phyloP scores from a whole-genome alignment of 2,888 invertebrate genomes.

The Philhelius pedissequus region DNA sequence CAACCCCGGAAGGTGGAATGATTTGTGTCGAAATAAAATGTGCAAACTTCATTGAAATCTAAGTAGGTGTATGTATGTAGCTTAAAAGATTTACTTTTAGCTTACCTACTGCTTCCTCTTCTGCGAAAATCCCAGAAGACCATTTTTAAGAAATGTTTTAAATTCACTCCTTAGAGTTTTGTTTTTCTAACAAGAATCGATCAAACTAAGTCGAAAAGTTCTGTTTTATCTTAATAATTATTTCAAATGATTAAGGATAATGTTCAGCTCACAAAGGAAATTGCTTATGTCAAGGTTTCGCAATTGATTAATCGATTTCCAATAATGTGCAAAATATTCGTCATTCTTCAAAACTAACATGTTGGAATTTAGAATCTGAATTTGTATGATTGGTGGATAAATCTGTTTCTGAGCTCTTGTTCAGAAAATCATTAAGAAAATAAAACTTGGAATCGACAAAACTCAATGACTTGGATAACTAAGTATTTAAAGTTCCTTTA shows the following conservation, averaged over 20 bases:
- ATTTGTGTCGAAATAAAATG: slow-evolving; percentile 40
- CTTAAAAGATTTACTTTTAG: slow-evolving; percentile 16
- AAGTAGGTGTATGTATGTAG: too few relatives aligned
- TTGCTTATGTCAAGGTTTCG: neutral
- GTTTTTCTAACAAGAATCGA: neutral
- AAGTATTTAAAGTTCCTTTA: too few relatives aligned
- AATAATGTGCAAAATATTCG: too few relatives aligned
- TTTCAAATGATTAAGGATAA: neutral
- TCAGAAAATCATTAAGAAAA: too few relatives aligned
- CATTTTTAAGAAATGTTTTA: slow-evolving; percentile 11
- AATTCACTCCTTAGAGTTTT: neutral
- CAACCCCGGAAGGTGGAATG: slow-evolving; percentile 1
- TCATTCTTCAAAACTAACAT: too few relatives aligned
- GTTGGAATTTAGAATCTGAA: too few relatives aligned
- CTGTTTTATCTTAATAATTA: neutral
- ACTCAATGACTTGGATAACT: too few relatives aligned
- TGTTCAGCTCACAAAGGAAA: neutral
- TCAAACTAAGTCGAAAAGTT: neutral
- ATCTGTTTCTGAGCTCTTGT: too few relatives aligned
- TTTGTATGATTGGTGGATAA: too few relatives aligned
- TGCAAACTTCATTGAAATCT: slow-evolving; percentile 37
- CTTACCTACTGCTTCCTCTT: neutral
- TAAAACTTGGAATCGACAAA: too few relatives aligned
- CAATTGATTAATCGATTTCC: too few relatives aligned
- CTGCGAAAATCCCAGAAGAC: neutral